These are phyloP conservation scores for Chloropsis hardwickii DNA, from an alignment of 2,113 vertebrate genomes.

Conservation along the genomic window DNA sequence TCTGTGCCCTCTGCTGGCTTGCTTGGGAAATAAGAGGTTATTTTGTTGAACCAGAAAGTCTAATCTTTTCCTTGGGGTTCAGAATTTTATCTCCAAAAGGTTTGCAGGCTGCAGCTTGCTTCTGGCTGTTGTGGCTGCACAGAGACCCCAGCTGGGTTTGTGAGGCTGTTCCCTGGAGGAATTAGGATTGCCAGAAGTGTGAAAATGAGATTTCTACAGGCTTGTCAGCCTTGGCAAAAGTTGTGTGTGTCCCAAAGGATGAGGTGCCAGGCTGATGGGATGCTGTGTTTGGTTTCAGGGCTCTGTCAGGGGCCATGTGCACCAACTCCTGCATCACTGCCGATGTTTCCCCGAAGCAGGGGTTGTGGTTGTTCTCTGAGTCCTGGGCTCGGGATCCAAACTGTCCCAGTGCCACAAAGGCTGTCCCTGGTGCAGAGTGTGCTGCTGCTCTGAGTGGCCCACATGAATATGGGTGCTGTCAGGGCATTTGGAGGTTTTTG, in stretches of 20 bases:
- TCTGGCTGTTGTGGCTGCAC: background rate
- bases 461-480: accelerated
- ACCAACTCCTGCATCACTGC: background rate
- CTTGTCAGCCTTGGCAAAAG: background rate
- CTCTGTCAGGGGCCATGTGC: background rate
- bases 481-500: accelerated
- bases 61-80: background rate
- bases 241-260: background rate
- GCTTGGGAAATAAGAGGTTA: background rate
- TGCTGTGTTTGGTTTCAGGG: background rate
- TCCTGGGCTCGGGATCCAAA: accelerated
- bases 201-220: background rate
- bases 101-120: background rate
- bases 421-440: background rate
- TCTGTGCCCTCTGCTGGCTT: conserved; percentile 64
- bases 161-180: background rate
- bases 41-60: background rate
- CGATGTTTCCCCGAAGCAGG: background rate
- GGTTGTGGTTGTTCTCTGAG: accelerated
- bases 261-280: background rate
- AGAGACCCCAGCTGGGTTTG: accelerated
- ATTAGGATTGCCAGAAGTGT: background rate
- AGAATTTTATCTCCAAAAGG: background rate
- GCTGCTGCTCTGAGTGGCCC: accelerated
- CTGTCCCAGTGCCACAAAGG: background rate